Base-by-base conservation (phyloP, 2,888 invertebrate species). In the Lithophane leautieri region DNA sequence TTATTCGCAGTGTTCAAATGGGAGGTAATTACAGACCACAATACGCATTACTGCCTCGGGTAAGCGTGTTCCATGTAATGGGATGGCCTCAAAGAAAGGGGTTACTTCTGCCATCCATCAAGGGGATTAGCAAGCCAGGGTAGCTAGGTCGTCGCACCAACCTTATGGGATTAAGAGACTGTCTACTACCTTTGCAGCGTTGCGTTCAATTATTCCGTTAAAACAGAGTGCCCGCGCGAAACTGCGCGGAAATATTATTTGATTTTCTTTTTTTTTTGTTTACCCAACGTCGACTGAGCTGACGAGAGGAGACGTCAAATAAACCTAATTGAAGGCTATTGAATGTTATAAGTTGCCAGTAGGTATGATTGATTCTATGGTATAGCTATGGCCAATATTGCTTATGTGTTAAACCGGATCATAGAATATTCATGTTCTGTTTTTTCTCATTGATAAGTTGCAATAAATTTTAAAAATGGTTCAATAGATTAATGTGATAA, bases 101-200 rank as follows among this genome's bases (percentile, higher is more conserved):
- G 70, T 79, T 78, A 69, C 79, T 83, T 78, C 84, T 73, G 78
- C 81, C 83, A 91, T 93, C 89, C 91, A 90, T 93, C 93, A 92
- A 90, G 83, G 81, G 90, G 91, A 92, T 93, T 93, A 92, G 88
- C 83, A 79, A 70, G 81, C 78, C 85, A 82, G 86, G 73, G 70
- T 86, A 78, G 78, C 67, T 80, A 73, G 88, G 91, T 91, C 90
- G 89, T 82, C 89, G 81, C 83, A 79, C 80, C 82, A 88, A 89
- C 91, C 91, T 90, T 91, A 79, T 85, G 87, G 92, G 92, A 93
- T 92, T 92, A 90, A 85, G 87, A 86, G 87, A 81, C 86, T 81
- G 85, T 78, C 81, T 71, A 72, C 84, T 87, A 88, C 89, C 90
- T 89, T 88, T 88, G 81, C 85, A 76, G 83, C 84, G 81, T 84